Conservation (phyloP, 2,888 invertebrate genomes). For the Diarsia brunnea region DNA sequence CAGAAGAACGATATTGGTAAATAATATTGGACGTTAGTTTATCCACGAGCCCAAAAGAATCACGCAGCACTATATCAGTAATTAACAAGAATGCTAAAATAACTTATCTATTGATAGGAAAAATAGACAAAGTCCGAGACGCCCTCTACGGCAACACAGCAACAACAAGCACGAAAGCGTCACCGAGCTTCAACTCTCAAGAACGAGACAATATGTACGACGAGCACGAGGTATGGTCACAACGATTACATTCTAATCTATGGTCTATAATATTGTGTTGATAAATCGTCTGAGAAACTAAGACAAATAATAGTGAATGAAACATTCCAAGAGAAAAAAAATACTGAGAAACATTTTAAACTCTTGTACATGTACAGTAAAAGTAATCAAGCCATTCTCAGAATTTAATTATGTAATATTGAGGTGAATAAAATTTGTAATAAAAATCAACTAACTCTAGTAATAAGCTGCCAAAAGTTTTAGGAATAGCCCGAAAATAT, state of each 20-base stretch:
- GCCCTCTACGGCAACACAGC: conserved; percentile 81
- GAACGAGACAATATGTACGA: conserved; percentile 86
- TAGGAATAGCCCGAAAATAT: neutral
- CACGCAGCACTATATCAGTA: too few relatives aligned
- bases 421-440: neutral
- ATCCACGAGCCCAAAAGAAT: too few relatives aligned
- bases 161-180: conserved; percentile 81
- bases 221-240: conserved; percentile 83
- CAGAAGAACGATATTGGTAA: too few relatives aligned
- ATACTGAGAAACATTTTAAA: neutral
- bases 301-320: neutral
- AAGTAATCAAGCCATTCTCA: neutral
- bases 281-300: conserved; percentile 51
- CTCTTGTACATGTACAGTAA: neutral
- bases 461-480: conserved; percentile 1
- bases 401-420: neutral
- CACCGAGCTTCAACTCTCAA: conserved; percentile 86
- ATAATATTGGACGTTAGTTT: too few relatives aligned
- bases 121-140: conserved; percentile 86
- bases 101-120: conserved; percentile 72
- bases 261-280: conserved; percentile 47
- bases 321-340: neutral
- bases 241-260: neutral
- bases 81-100: neutral
- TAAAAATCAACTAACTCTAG: conserved; percentile 8